Evolutionary conservation across 1,140 invertebrate genomes (phyloP), one percentile per base, ranked within the genome.

Genomic region (Drosophila parvula): DNA sequence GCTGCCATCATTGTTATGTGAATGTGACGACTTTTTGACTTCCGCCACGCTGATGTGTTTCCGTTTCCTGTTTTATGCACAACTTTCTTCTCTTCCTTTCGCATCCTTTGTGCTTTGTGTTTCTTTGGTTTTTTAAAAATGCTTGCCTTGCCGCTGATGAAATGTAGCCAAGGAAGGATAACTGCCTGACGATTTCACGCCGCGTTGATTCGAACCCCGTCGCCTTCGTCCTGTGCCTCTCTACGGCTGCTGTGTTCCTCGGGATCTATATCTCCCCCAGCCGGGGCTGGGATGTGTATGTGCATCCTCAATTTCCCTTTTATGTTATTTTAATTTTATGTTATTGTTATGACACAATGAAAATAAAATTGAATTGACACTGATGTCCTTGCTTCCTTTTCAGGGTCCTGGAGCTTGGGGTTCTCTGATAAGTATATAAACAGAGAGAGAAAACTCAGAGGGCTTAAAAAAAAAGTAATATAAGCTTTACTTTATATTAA

Each of bases 321-420:
- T 90, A 91, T 91, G 90, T 91, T 91, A 91, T 91, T 91, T 91
- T 91, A 91, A 91, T 91, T 91, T 91, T 91, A 91, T 91, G 90
- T 91, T 91, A 91, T 91, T 91, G 90, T 91, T 91, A 91, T 90
- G 90, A 91, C 83, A 91, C 90, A 91, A 91, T 91, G 86, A 91
- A 88, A 91, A 91, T 91, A 90, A 91, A 91, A 90, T 91, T 91
- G 85, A 91, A 91, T 90, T 91, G 90, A 91, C 90, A 91, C 80
- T 81, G 90, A 91, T 79, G 78, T 67, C 59, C 68, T 58, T 56
- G 79, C 61, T 59, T 74, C 68, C 67, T 53, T 38, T 47, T 27
- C 28, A 30, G 61, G 36, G 36, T 50, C 8, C 47, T 34, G 12
- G n/a, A 40, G 59, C 32, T 47, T 38, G 59, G 51, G 56, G 61